Conservation (phyloP, 2,113 vertebrate species). For the Phylloscopus whistleri region DNA sequence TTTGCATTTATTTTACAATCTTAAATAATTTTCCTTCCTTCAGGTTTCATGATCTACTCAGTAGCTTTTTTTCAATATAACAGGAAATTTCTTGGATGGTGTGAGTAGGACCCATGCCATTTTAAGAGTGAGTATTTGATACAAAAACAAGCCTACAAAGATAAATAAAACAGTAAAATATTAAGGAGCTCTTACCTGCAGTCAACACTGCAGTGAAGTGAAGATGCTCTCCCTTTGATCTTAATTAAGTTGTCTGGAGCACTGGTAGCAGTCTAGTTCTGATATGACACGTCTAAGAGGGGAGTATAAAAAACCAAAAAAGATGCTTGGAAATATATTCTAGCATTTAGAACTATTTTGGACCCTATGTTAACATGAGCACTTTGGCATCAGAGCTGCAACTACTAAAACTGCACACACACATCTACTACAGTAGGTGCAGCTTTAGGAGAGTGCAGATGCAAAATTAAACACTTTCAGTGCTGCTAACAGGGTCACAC, state of each 20-base stretch:
- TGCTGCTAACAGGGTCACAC: not conserved
- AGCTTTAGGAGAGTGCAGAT: not conserved
- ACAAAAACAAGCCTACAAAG: not conserved
- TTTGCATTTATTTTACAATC: constrained; percentile 6
- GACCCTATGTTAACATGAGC: fast-evolving
- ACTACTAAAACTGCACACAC: not conserved
- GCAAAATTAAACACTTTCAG: not conserved
- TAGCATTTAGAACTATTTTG: not conserved
- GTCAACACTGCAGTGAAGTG: not conserved
- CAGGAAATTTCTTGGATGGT: not conserved
- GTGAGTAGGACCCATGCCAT: not conserved
- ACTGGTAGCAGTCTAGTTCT: not conserved
- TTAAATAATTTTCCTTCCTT: not conserved
- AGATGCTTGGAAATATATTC: not conserved
- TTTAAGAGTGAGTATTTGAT: not conserved
- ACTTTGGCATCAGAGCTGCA: not conserved
- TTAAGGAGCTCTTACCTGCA: not conserved
- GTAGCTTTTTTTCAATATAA: not conserved
- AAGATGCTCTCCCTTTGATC: not conserved
- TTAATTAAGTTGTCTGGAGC: not conserved
- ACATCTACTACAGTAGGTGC: not conserved
- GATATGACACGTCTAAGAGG: not conserved
- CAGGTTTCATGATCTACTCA: not conserved
- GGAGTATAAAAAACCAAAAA: not conserved
- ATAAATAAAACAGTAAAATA: not conserved